phyloP scores from a whole-genome alignment of 2,113 vertebrate species.

The Colistium nudipinnis region DNA sequence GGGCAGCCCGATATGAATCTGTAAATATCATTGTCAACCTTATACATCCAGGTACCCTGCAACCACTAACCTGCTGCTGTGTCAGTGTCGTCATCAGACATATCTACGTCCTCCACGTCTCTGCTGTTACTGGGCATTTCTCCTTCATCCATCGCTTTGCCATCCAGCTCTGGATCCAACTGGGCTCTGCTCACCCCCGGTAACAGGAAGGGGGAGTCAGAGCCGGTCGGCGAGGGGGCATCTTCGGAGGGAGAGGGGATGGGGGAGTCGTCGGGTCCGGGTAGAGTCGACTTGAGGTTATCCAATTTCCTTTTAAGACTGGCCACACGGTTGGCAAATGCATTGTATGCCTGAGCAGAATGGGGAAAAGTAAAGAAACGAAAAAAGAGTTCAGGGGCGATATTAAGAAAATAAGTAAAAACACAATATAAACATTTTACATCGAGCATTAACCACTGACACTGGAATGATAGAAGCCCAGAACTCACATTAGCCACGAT shows the following conservation, averaged over 20 bases:
- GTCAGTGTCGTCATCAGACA: slow-evolving; percentile 89
- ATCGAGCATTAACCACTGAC: too few species aligned
- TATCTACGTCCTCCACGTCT: slow-evolving; percentile 95
- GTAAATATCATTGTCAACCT: not conserved
- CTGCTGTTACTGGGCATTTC: slow-evolving; percentile 81
- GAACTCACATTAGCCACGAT: slow-evolving; percentile 96
- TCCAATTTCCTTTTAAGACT: slow-evolving; percentile 96
- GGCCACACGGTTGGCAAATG: slow-evolving; percentile 93
- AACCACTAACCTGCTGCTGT: slow-evolving; percentile 80
- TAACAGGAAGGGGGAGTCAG: slow-evolving; percentile 91
- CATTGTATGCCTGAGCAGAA: slow-evolving; percentile 90
- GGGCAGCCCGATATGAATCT: not conserved
- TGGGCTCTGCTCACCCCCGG: slow-evolving; percentile 75
- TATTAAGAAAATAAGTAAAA: not conserved
- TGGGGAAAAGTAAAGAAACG: not conserved
- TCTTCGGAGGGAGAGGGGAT: slow-evolving; percentile 94
- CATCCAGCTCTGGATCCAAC: slow-evolving; percentile 75
- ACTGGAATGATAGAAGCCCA: not conserved
- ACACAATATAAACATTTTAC: too few species aligned
- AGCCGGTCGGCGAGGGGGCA: slow-evolving; percentile 93
- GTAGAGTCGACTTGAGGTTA: slow-evolving; percentile 91
- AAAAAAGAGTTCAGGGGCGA: not conserved
- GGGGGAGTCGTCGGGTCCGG: slow-evolving; percentile 93
- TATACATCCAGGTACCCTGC: not conserved
- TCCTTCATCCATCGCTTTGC: slow-evolving; percentile 77